Evolutionary conservation across 2,797 vertebrate species (phyloP).

Genomic region (Cynodonichthys magdalenae): DNA sequence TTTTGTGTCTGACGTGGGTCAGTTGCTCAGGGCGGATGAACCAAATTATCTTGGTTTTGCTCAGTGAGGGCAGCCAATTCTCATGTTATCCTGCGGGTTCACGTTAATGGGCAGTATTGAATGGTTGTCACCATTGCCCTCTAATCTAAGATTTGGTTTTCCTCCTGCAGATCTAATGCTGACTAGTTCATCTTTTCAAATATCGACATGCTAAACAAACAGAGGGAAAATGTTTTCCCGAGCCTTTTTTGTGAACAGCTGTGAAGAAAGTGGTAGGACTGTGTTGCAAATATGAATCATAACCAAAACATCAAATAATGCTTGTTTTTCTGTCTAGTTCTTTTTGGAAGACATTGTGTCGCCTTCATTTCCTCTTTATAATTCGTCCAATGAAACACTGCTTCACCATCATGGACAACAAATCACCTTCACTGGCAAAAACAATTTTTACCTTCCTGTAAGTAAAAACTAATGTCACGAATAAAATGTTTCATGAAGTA

Average conservation of each 20-base stretch:
- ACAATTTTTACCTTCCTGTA: slow-evolving; percentile 95
- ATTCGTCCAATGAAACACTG: slow-evolving; percentile 87
- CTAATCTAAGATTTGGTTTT: slow-evolving; percentile 64
- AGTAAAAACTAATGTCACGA: slow-evolving; percentile 64
- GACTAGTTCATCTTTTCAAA: slow-evolving; percentile 32
- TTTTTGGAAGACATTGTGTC: slow-evolving; percentile 86
- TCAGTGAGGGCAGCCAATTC: slow-evolving; percentile 57
- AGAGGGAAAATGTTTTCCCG: slow-evolving; percentile 10
- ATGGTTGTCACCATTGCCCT: slow-evolving; percentile 61
- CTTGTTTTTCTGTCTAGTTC: slow-evolving; percentile 81
- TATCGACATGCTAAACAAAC: slow-evolving; percentile 6
- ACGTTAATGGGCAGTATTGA: slow-evolving; percentile 66
- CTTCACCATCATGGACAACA: slow-evolving; percentile 78
- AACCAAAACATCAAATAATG: slow-evolving; percentile 14
- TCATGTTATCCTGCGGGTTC: slow-evolving; percentile 57
- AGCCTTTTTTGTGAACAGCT: slow-evolving; percentile 11
- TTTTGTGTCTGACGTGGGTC: slow-evolving; percentile 67
- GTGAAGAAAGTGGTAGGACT: neutral
- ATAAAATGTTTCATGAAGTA: neutral
- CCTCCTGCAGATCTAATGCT: slow-evolving; percentile 28
- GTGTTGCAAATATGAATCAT: neutral
- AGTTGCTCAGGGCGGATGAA: slow-evolving; percentile 62
- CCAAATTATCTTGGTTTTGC: slow-evolving; percentile 67
- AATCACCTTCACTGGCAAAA: slow-evolving; percentile 80
- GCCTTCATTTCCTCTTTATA: slow-evolving; percentile 76